A percentile compares a stretch with the other conserved stretches of the same genome.
phyloP scores from a whole-genome alignment of 2,888 invertebrate species.

The Ditylenchus weischeri region DNA sequence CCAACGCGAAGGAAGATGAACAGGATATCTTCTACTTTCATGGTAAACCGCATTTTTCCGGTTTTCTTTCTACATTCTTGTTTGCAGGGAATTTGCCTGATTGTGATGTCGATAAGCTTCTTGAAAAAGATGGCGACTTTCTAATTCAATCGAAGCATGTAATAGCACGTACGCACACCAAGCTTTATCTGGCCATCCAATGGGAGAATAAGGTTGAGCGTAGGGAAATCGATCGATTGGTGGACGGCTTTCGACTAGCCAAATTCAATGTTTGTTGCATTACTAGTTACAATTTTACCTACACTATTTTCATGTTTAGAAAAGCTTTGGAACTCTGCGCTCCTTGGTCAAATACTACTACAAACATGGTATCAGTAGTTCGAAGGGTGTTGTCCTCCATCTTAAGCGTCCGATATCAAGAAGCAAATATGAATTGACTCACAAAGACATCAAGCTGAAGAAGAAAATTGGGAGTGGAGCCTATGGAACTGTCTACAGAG shows the following conservation, averaged over 20 bases:
- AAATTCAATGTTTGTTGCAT: neutral
- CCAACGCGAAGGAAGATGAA: constrained; percentile 17
- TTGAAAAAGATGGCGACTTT: constrained; percentile 36
- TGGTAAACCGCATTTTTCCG: constrained; percentile 28
- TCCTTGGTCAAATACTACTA: constrained; percentile 32
- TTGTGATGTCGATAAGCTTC: constrained; percentile 40
- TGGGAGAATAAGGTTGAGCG: neutral
- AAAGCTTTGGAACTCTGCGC: neutral
- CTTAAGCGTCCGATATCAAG: constrained; percentile 40
- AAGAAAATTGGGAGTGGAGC: constrained; percentile 49
- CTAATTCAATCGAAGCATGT: constrained; percentile 26
- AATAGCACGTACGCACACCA: constrained; percentile 19
- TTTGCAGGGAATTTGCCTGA: constrained; percentile 32
- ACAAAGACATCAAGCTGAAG: constrained; percentile 43
- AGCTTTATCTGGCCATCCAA: constrained; percentile 30
- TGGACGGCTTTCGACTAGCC: constrained; percentile 24
- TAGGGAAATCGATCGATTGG: constrained; percentile 29
- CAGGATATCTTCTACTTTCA: constrained; percentile 41
- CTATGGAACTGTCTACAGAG: constrained; percentile 49
- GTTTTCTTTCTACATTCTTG: no score
- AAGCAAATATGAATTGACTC: constrained; percentile 45
- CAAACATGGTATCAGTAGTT: constrained; percentile 30
- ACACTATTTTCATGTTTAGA: neutral
- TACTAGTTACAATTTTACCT: neutral
- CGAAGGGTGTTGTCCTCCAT: constrained; percentile 27